Percentiles rank a stretch among this genome's conserved stretches.
Conservation (phyloP, 1,140 invertebrate species). For the Neodiprion lecontei region DNA sequence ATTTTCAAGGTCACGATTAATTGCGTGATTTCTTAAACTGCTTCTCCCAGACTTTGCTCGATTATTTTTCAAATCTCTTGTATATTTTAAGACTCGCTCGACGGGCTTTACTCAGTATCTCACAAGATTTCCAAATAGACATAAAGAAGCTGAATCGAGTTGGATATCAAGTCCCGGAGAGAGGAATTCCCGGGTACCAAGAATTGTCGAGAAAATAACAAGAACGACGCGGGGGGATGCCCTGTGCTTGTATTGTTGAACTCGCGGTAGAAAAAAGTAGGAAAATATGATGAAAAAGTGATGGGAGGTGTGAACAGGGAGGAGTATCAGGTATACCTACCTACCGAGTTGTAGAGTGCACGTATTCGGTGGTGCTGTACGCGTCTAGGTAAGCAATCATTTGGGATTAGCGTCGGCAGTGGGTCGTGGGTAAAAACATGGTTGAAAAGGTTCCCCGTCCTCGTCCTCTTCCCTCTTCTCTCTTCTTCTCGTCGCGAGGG, state of each 20-base stretch:
- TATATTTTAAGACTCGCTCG: too few relatives aligned
- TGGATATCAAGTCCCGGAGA: not conserved
- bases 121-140: too few relatives aligned
- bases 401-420: constrained; percentile 18
- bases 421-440: constrained; percentile 12
- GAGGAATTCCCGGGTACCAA: not conserved
- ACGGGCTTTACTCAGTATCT: too few relatives aligned
- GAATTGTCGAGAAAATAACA: not conserved
- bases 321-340: too few relatives aligned
- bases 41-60: too few relatives aligned
- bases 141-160: not conserved
- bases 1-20: too few relatives aligned
- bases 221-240: not conserved
- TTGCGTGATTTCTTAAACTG: too few relatives aligned
- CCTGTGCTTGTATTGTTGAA: not conserved
- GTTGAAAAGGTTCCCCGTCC: constrained; percentile 10
- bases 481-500: not conserved
- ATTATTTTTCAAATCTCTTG: too few relatives aligned
- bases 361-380: not conserved
- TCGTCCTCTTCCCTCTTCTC: not conserved
- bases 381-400: constrained; percentile 12
- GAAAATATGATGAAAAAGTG: not conserved
- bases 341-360: not conserved
- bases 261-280: not conserved
- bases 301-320: too few relatives aligned